These are phyloP conservation scores for Poecilia picta DNA, from an alignment of 2,797 vertebrate species.

Conservation along the genomic window DNA sequence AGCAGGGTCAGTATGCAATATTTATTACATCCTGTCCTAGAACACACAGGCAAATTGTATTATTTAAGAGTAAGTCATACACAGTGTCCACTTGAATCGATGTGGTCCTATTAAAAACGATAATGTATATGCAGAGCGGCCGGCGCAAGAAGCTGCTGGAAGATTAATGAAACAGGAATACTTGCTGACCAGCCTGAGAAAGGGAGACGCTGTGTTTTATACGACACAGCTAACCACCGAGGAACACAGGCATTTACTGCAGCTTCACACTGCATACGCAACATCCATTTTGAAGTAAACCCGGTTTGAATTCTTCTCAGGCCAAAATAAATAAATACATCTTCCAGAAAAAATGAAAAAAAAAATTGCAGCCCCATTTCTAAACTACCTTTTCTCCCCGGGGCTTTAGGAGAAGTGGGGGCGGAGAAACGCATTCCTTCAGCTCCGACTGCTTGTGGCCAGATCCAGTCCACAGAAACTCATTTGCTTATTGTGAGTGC, in stretches of 20 bases:
- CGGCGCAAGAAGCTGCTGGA: neutral
- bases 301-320: neutral
- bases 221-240: neutral
- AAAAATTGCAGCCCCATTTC: neutral
- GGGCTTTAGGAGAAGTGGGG: neutral
- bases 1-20: conserved; percentile 34
- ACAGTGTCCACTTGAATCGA: conserved; percentile 5
- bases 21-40: conserved; percentile 48
- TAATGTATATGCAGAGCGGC: neutral
- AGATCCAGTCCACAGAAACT: neutral
- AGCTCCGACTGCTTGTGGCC: neutral
- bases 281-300: conserved; percentile 5
- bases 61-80: conserved; percentile 35
- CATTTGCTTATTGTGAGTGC: neutral
- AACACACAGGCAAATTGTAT: conserved; percentile 42
- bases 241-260: conserved; percentile 7
- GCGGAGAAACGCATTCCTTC: neutral
- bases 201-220: neutral
- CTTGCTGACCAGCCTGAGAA: neutral
- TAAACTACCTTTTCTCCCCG: neutral
- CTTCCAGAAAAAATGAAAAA: neutral
- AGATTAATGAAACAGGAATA: neutral
- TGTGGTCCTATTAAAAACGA: conserved; percentile 17
- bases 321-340: neutral
- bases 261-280: neutral